Evolutionary conservation across 2,113 vertebrate species (phyloP), one percentile per base, ranked within the genome.

Genomic region (Terrapene triunguis): DNA sequence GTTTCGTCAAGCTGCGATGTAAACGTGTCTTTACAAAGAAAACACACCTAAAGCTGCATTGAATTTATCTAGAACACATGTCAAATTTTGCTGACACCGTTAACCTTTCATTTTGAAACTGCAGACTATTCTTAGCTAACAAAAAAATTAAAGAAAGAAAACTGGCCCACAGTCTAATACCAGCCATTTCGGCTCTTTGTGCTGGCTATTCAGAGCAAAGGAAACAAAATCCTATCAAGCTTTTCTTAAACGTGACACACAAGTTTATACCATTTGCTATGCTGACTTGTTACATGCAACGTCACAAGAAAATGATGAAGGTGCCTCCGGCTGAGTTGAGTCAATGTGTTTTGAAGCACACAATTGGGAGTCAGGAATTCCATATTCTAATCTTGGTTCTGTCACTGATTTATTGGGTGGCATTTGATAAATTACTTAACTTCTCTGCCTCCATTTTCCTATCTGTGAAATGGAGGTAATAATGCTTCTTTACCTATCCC

Each of bases 61-160:
- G 94, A 94, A 94, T 94, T 80, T 1, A 6, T 87, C 89, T 94
- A 50, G 12, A 84, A 82, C 84, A 84, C 82, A 53, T 11, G 81
- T 95, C 94, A 89, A 82, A 90, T 96, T 90, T 93, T 85, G 90
- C 47, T 93, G 96, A 94, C 92, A 91, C 80, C 19, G 44, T 95
- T 96, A 92, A 86, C 80, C 89, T 96, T 96, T 95, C 92, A 74
- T 96, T 69, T 51, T 82, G 90, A 95, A 92, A 82, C 84, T 89
- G 94, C 38, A 48, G 65, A 32, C 35, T 13, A 47, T 54, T 78
- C 85, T 85, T 90, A 85, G 85, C 83, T 87, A 89, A 94, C 81
- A 88, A 84, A 76, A 84, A 84, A 97, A 84, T 69, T 4, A 17
- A 84, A 48, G 84, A 83, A 86, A 50, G 47, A 48, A 92, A 87